Evolutionary conservation across 1,140 invertebrate genomes (phyloP).

Genomic region (Bombus pyrosoma): DNA sequence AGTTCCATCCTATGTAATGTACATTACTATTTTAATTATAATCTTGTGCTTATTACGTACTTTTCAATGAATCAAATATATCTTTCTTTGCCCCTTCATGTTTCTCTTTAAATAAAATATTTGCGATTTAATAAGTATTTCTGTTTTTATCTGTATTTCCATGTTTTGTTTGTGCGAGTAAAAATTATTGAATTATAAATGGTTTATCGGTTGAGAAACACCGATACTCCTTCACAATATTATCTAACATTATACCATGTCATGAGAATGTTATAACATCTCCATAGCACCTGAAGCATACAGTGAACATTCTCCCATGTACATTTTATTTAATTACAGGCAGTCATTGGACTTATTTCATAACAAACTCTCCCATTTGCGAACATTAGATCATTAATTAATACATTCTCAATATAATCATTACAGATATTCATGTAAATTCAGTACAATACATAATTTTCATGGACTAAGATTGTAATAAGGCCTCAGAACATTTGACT

Average conservation of each 20-base stretch:
- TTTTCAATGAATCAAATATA: constrained; percentile 27
- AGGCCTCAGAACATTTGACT: constrained; percentile 76
- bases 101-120: constrained; percentile 36
- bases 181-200: constrained; percentile 46
- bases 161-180: constrained; percentile 60
- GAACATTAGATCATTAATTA: constrained; percentile 64
- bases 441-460: constrained; percentile 66
- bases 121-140: constrained; percentile 8
- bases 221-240: constrained; percentile 63
- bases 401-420: constrained; percentile 61
- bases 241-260: constrained; percentile 69
- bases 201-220: constrained; percentile 70
- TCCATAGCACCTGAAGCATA: constrained; percentile 77
- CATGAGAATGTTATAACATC: constrained; percentile 66
- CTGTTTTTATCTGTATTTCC: not conserved
- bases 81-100: not conserved
- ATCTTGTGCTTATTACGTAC: constrained; percentile 13
- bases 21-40: constrained; percentile 17
- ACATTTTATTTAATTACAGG: constrained; percentile 74
- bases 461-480: constrained; percentile 73
- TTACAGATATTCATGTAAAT: constrained; percentile 67
- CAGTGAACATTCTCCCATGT: constrained; percentile 78
- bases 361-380: constrained; percentile 74
- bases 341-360: constrained; percentile 78
- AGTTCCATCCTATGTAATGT: constrained; percentile 29